Evolutionary conservation across 1,140 invertebrate genomes (phyloP).

Genomic region (Pissodes strobi): DNA sequence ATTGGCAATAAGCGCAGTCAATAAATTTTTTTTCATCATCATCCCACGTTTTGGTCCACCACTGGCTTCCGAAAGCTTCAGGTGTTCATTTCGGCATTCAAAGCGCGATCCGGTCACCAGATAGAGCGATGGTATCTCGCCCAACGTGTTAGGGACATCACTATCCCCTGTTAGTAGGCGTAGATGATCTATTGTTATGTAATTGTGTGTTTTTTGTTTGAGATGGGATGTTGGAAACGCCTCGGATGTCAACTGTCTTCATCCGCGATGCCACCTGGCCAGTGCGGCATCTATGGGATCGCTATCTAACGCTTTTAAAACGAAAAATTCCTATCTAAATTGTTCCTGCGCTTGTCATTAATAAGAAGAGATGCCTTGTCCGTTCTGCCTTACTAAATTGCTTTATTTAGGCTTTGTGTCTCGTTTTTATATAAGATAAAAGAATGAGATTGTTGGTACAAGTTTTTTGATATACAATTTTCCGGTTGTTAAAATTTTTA

Average conservation of each 20-base stretch:
- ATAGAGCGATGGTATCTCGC: constrained; percentile 50
- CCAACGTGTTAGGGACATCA: constrained; percentile 53
- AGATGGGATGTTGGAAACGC: constrained; percentile 53
- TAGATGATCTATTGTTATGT: constrained; percentile 55
- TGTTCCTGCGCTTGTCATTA: constrained; percentile 35
- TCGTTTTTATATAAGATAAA: constrained; percentile 31
- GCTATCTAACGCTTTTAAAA: constrained; percentile 38
- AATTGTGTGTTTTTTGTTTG: constrained; percentile 56
- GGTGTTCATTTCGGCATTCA: constrained; percentile 49
- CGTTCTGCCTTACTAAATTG: constrained; percentile 28
- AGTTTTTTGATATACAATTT: constrained; percentile 34
- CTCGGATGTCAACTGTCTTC: constrained; percentile 53
- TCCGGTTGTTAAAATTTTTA: constrained; percentile 24
- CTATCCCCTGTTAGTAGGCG: constrained; percentile 55
- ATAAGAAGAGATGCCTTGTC: constrained; percentile 27
- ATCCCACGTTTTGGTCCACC: constrained; percentile 5
- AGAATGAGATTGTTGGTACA: constrained; percentile 35
- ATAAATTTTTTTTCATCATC: too few relatives aligned
- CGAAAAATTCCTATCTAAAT: constrained; percentile 41
- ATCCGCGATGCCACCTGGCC: constrained; percentile 50
- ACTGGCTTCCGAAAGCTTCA: constrained; percentile 33
- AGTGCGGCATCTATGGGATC: constrained; percentile 29
- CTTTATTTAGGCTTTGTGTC: constrained; percentile 33
- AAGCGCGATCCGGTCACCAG: constrained; percentile 46
- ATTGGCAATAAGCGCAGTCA: too few relatives aligned